Conservation (phyloP, 2,113 vertebrate species). For the Oncorhynchus nerka region DNA sequence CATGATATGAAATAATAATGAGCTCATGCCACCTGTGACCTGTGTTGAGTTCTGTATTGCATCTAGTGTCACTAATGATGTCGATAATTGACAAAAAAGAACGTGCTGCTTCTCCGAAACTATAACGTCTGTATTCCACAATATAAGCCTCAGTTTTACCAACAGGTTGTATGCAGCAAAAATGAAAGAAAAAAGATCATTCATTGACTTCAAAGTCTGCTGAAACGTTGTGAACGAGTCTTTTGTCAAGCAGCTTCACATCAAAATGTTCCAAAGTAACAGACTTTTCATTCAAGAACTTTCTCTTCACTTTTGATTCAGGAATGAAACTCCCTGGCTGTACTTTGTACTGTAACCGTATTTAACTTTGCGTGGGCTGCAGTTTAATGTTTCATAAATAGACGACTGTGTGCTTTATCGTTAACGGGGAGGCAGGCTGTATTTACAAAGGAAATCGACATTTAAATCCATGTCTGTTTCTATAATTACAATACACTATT, state of each 20-base stretch:
- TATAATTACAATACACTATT: conserved; percentile 37
- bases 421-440: conserved; percentile 24
- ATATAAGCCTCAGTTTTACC: neutral
- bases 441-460: conserved; percentile 42
- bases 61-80: neutral
- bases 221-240: no score
- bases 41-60: neutral
- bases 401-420: neutral
- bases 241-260: neutral
- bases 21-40: neutral
- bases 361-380: neutral
- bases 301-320: neutral
- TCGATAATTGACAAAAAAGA: neutral
- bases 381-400: conserved; percentile 12
- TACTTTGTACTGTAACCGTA: neutral
- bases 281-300: neutral
- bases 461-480: conserved; percentile 26
- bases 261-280: neutral
- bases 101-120: neutral
- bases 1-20: neutral
- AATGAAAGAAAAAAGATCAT: neutral
- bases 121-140: neutral
- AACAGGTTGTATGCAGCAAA: neutral
- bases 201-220: no score
- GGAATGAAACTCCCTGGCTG: conserved; percentile 4